These are phyloP conservation scores for Chloropsis cyanopogon DNA, from an alignment of 2,113 vertebrate genomes.

Conservation along the genomic window DNA sequence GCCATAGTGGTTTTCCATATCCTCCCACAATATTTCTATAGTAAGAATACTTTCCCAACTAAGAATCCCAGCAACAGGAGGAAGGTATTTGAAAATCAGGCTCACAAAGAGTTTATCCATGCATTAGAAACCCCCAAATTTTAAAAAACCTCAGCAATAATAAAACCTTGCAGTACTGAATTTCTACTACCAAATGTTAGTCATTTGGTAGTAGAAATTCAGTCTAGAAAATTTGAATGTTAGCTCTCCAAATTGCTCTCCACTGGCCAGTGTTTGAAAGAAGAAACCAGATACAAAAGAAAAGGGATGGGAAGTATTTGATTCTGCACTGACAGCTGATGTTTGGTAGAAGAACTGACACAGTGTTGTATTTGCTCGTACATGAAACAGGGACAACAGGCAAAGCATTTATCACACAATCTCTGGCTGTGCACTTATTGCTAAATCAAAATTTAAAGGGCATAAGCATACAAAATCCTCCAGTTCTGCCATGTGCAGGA, in stretches of 20 bases:
- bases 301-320: background rate
- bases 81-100: background rate
- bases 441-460: background rate
- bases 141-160: background rate
- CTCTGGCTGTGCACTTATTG: background rate
- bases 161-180: background rate
- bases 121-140: background rate
- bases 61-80: background rate
- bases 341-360: background rate
- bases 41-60: background rate
- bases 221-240: background rate
- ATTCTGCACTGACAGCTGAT: background rate
- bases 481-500: background rate
- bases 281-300: background rate
- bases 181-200: background rate
- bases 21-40: background rate
- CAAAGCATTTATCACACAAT: background rate
- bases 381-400: background rate
- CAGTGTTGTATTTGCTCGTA: accelerated
- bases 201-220: too few relatives aligned
- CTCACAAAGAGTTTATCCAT: background rate
- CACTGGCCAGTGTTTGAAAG: background rate
- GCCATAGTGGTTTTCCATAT: background rate
- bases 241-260: background rate
- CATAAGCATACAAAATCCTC: background rate